Evolutionary conservation across 2,888 invertebrate species (phyloP).

Genomic region (Ormyrus thymus): DNA sequence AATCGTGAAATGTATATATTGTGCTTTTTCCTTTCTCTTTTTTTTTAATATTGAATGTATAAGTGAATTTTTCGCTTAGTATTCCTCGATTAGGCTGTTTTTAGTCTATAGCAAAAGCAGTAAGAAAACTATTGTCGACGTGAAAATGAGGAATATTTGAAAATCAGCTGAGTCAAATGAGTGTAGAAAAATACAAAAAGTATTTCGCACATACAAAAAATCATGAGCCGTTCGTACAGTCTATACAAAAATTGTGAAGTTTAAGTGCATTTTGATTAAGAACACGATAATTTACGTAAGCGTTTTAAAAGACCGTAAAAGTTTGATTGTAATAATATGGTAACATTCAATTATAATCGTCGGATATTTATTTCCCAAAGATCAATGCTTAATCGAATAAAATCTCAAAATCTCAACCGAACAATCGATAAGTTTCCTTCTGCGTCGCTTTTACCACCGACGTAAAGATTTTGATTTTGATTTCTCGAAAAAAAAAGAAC

Average conservation of each 20-base stretch:
- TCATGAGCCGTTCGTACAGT: not conserved
- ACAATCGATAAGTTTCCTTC: too few species aligned
- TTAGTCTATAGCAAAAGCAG: constrained; percentile 14
- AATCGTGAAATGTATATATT: constrained; percentile 41
- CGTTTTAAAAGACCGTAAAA: too few species aligned
- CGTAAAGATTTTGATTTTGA: too few species aligned
- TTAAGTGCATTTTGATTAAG: too few species aligned
- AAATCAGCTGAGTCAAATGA: not conserved
- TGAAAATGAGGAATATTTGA: not conserved
- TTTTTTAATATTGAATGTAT: not conserved
- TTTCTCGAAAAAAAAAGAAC: not conserved
- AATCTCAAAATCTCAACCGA: too few species aligned
- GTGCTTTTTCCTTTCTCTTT: constrained; percentile 24
- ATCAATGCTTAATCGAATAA: too few species aligned
- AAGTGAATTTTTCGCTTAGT: not conserved
- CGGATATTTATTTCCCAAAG: too few species aligned
- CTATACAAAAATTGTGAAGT: too few species aligned
- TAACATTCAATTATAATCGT: too few species aligned
- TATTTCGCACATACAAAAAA: not conserved
- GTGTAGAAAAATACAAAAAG: constrained; percentile 30
- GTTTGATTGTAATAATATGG: too few species aligned
- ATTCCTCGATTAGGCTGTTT: constrained; percentile 23
- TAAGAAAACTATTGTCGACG: constrained; percentile 12
- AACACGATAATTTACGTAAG: too few species aligned
- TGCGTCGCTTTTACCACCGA: too few species aligned